phyloP scores from a whole-genome alignment of 2,888 invertebrate genomes.

The Trisateles emortualis region DNA sequence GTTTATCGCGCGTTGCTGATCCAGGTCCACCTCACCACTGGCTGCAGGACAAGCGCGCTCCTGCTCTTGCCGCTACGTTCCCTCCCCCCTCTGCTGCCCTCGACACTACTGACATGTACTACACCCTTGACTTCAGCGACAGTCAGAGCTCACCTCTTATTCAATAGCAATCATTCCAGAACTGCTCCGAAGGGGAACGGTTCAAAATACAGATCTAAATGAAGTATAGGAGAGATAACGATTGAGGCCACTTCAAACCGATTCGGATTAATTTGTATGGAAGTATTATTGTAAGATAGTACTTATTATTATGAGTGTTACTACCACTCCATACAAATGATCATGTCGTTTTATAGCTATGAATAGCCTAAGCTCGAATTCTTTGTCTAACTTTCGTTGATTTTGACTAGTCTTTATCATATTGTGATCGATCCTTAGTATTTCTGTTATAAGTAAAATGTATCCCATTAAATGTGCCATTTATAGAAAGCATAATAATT shows the following conservation, averaged over 20 bases:
- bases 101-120: conserved; percentile 91
- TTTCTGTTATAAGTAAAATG: conserved; percentile 20
- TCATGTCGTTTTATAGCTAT: background rate
- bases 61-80: conserved; percentile 54
- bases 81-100: conserved; percentile 80
- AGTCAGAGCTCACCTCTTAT: conserved; percentile 92
- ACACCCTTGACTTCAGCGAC: conserved; percentile 92
- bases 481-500: conserved; percentile 42
- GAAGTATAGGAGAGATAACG: background rate
- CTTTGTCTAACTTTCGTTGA: background rate
- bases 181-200: conserved; percentile 83
- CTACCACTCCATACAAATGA: conserved; percentile 22
- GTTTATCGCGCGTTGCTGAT: conserved; percentile 76
- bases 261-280: background rate
- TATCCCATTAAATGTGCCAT: conserved; percentile 45
- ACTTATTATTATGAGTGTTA: background rate
- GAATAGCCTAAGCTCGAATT: background rate
- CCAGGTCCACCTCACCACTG: conserved; percentile 83
- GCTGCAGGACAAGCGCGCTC: conserved; percentile 86
- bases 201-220: conserved; percentile 78
- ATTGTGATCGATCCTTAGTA: background rate
- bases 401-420: background rate
- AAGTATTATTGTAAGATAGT: too few species aligned
- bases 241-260: background rate
- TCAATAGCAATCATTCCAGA: conserved; percentile 87